Base-by-base conservation (phyloP, 2,888 invertebrate genomes). In the Heliconius charithonia region DNA sequence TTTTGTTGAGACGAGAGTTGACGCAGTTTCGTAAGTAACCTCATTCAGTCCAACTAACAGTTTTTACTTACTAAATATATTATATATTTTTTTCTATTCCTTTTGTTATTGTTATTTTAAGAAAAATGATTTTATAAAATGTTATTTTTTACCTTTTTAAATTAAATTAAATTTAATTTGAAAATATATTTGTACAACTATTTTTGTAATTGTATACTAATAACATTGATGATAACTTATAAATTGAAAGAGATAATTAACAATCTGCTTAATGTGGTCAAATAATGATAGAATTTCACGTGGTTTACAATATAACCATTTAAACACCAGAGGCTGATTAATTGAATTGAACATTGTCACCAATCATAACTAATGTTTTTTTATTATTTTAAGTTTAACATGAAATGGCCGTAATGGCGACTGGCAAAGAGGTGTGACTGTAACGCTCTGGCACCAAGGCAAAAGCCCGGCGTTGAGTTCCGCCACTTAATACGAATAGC, bases 1-100 rank as follows among this genome's bases (percentile, higher is more conserved):
- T 75, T 74, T 77, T 67, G 73, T 62, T 29, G 73, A 69, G 77
- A 74, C 69, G 25, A 74, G 41, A 37, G 25, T 69, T 78, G 59
- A 77, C 72, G 77, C 51, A 77, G 66, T 77, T 65, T 65, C 72
- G 66, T 69, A 69, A 69, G 41, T 41, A 69, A 69, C 25, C 41
- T 27, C 41, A 27, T 41, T 66, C 9, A 3, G 66, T 32, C 22
- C 22, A 4, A 37, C 22, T 66, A 66, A 66, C 65, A 29, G 32
- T 66, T 66, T 66, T 32, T 66, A 32, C 32, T 66, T 66, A 9
- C 22, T 66, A 32, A 66, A 3, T 16, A 45, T 41, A 41, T 25
- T 25, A 13, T 45, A 59, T 69, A 13, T 9, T 13, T 45, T 41
- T 69, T 25, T 16, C 2, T 41, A 45, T 41, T 69, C 37, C 41